These are phyloP conservation scores for Oreochromis aureus DNA, from an alignment of 2,113 vertebrate species.

Conservation along the genomic window DNA sequence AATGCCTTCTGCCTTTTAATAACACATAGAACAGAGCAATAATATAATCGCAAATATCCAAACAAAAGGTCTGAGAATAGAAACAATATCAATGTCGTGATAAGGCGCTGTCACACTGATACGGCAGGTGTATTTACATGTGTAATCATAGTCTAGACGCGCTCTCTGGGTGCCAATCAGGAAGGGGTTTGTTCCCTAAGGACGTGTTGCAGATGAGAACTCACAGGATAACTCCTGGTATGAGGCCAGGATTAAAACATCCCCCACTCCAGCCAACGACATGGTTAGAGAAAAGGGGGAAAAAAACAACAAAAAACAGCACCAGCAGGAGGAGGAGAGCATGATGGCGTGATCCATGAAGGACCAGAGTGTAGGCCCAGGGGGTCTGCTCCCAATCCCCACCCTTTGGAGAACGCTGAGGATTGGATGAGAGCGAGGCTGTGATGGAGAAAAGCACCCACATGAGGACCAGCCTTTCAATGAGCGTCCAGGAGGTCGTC, in stretches of 20 bases:
- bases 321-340: conserved; percentile 9
- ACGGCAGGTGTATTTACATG: conserved; percentile 43
- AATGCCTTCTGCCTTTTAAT: conserved; percentile 42
- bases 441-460: neutral
- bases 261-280: conserved; percentile 2
- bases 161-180: conserved; percentile 52
- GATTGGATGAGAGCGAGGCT: neutral
- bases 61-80: neutral
- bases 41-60: conserved; percentile 12
- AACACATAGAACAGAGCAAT: neutral
- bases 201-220: conserved; percentile 27
- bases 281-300: neutral
- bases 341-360: conserved; percentile 25
- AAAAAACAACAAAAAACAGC: neutral
- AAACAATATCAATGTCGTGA: neutral
- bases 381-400: conserved; percentile 21
- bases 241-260: conserved; percentile 43
- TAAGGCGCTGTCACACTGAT: neutral
- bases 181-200: conserved; percentile 14
- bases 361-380: conserved; percentile 15
- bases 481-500: conserved; percentile 60
- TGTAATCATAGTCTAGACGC: conserved; percentile 56
- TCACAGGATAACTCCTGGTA: conserved; percentile 28
- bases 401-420: neutral
- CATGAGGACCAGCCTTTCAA: neutral